Percentiles rank a stretch among this genome's conserved stretches.
These are phyloP conservation scores for Rhinopomastus cyanomelas DNA, from an alignment of 2,113 vertebrate genomes.

Conservation along the genomic window DNA sequence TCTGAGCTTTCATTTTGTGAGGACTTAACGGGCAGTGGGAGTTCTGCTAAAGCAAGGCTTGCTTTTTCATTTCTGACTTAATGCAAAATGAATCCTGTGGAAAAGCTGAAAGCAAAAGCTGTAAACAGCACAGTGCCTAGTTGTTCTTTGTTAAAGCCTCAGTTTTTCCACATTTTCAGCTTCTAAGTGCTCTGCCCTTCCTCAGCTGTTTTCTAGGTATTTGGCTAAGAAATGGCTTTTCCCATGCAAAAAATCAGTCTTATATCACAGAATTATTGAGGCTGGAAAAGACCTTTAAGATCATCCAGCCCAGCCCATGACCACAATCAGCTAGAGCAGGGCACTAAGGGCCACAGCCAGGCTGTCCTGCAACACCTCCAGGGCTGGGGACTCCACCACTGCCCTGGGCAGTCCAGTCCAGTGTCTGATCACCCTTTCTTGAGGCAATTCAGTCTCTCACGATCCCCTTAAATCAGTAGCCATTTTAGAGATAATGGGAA, in stretches of 20 bases:
- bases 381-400: no score
- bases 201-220: neutral
- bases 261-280: no score
- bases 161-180: neutral
- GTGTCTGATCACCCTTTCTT: no score
- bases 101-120: neutral
- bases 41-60: neutral
- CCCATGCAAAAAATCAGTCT: no score
- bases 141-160: neutral
- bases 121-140: neutral
- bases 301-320: no score
- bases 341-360: no score
- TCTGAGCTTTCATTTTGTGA: neutral
- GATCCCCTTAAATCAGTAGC: neutral
- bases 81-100: neutral
- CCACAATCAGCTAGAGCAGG: no score
- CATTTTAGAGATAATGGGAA: neutral
- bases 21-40: accelerated
- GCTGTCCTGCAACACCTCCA: no score
- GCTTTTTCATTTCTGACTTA: neutral
- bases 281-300: no score
- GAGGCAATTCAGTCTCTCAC: neutral
- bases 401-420: no score
- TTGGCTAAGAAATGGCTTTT: neutral
- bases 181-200: neutral